A percentile compares a stretch with the other conserved stretches of the same genome.
Evolutionary conservation across 1,140 invertebrate species (phyloP).

Genomic region (Drosophila rhopaloa): DNA sequence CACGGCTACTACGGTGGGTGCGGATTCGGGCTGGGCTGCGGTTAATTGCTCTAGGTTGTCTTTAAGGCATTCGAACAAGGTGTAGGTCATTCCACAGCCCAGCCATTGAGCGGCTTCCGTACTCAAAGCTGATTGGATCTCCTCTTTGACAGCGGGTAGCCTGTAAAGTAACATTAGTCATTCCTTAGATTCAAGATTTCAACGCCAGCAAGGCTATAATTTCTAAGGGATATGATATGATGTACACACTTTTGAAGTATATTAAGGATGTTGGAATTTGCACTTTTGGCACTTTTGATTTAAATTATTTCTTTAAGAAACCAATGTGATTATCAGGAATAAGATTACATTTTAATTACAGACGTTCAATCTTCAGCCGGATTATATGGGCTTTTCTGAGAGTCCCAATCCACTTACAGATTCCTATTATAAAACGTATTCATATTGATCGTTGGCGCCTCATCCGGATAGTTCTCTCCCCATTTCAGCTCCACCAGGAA

Average conservation of each 20-base stretch:
- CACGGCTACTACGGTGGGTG: conserved; percentile 54
- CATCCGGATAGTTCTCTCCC: conserved; percentile 93
- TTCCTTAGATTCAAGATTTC: too few species aligned
- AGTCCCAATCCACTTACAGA: conserved; percentile 88
- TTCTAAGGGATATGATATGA: too few species aligned
- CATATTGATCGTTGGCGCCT: conserved; percentile 92
- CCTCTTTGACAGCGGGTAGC: conserved; percentile 89
- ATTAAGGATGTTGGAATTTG: too few species aligned
- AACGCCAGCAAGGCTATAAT: too few species aligned
- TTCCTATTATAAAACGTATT: conserved; percentile 97
- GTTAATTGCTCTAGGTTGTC: conserved; percentile 91
- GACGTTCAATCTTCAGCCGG: background rate
- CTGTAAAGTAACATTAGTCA: conserved; percentile 85
- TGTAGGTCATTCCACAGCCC: conserved; percentile 97
- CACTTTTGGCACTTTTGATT: too few species aligned
- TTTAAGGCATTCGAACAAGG: conserved; percentile 95
- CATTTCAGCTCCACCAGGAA: conserved; percentile 95
- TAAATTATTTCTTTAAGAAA: too few species aligned
- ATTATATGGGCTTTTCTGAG: background rate
- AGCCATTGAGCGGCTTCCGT: conserved; percentile 92
- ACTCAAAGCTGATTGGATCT: conserved; percentile 88
- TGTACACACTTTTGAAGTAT: too few species aligned
- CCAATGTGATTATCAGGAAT: too few species aligned
- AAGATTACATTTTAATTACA: too few species aligned
- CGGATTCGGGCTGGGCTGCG: conserved; percentile 88